Evolutionary conservation across 2,797 vertebrate genomes (phyloP).

Genomic region (Menidia menidia): DNA sequence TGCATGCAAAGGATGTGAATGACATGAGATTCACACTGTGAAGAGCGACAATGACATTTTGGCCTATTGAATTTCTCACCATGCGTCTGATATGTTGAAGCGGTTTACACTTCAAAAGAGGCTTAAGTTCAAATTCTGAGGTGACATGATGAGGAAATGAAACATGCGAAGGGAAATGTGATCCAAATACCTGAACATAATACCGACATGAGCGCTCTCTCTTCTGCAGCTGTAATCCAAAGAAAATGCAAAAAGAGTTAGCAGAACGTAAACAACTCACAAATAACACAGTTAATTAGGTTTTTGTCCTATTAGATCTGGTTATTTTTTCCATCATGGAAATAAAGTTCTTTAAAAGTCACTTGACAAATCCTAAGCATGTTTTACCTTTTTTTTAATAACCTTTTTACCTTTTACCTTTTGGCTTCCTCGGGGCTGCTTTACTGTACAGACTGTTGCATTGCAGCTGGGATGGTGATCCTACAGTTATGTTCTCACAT

Average conservation of each 20-base stretch:
- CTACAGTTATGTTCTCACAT: slow-evolving; percentile 12
- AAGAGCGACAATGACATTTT: slow-evolving; percentile 34
- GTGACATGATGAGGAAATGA: slow-evolving; percentile 24
- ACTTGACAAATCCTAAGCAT: slow-evolving; percentile 16
- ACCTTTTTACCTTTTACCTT: too few relatives aligned
- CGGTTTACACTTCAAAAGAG: slow-evolving; percentile 36
- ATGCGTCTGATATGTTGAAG: not conserved
- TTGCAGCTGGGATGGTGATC: slow-evolving; percentile 6
- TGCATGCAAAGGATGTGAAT: slow-evolving; percentile 27
- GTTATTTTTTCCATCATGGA: slow-evolving; percentile 1
- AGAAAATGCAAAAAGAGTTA: slow-evolving; percentile 61
- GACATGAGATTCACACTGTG: slow-evolving; percentile 13
- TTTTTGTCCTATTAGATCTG: not conserved
- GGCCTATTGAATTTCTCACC: slow-evolving; percentile 45
- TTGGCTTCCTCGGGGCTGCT: slow-evolving; percentile 5
- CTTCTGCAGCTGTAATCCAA: slow-evolving; percentile 97
- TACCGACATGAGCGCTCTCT: slow-evolving; percentile 98
- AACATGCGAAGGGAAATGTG: slow-evolving; percentile 13
- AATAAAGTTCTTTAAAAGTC: slow-evolving; percentile 10
- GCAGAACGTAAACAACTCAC: slow-evolving; percentile 50
- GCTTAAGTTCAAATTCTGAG: slow-evolving; percentile 50
- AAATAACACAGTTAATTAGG: slow-evolving; percentile 29
- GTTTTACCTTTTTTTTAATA: slow-evolving; percentile 1
- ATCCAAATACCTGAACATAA: slow-evolving; percentile 97
- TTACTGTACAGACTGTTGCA: slow-evolving; percentile 13